A percentile compares a stretch with the other conserved stretches of the same genome.
Conservation (phyloP, 2,888 invertebrate species). For the Melinaea marsaeus region DNA sequence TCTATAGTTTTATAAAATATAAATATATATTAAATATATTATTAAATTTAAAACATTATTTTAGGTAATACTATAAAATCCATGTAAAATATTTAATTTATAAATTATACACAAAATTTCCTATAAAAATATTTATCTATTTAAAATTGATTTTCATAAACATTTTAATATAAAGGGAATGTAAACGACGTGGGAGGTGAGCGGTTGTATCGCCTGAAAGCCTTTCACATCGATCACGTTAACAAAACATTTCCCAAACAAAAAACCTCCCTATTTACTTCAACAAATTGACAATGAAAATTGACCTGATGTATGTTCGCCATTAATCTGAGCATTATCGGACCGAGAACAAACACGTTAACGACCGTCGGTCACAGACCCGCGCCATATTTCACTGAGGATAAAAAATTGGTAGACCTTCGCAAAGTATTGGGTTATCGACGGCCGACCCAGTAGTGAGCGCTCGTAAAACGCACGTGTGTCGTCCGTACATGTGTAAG, state of each 20-base stretch:
- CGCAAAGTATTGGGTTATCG: conserved; percentile 43
- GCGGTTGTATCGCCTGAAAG: neutral
- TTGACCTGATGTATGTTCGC: conserved; percentile 42
- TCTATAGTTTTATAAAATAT: too few species aligned
- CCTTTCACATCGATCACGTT: conserved; percentile 6
- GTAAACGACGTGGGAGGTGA: too few species aligned
- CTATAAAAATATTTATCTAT: too few species aligned
- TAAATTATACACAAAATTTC: too few species aligned
- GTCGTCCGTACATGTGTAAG: conserved; percentile 68
- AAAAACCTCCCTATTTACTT: conserved; percentile 34
- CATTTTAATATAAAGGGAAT: too few species aligned
- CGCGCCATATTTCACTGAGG: conserved; percentile 44
- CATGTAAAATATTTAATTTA: too few species aligned
- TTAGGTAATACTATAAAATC: too few species aligned
- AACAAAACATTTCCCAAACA: conserved; percentile 27
- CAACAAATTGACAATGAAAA: conserved; percentile 36
- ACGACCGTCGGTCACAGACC: conserved; percentile 41
- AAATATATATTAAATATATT: too few species aligned
- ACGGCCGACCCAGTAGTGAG: conserved; percentile 64
- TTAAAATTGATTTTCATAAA: too few species aligned
- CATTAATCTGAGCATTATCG: conserved; percentile 54
- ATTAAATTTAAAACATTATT: too few species aligned
- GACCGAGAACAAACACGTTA: conserved; percentile 37
- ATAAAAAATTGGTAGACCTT: conserved; percentile 48
- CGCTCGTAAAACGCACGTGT: conserved; percentile 74